These are phyloP conservation scores for Stegophylla sp. DNA, from an alignment of 2,888 invertebrate genomes.

Conservation along the genomic window DNA sequence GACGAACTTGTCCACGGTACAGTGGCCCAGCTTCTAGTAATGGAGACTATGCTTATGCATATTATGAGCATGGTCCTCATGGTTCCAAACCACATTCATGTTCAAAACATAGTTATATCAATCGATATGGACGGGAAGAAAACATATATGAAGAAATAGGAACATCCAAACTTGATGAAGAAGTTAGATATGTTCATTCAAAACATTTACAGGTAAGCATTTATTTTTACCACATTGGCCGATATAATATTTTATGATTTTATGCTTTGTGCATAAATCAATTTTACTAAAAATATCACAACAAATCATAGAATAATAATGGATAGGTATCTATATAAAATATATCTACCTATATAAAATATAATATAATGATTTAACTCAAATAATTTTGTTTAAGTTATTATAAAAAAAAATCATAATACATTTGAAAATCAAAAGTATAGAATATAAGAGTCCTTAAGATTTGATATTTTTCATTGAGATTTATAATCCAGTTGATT, in stretches of 20 bases:
- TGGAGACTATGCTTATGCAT: conserved; percentile 81
- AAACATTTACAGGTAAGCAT: conserved; percentile 70
- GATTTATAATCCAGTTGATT: neutral
- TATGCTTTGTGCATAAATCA: neutral
- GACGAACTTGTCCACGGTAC: conserved; percentile 51
- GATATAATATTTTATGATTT: no score
- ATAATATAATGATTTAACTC: no score
- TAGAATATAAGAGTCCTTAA: no score
- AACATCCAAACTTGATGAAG: conserved; percentile 80
- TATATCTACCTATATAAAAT: no score
- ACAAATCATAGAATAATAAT: no score
- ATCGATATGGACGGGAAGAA: conserved; percentile 83
- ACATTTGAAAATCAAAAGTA: neutral
- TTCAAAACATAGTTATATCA: conserved; percentile 74
- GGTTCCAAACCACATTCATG: conserved; percentile 59
- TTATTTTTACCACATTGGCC: neutral
- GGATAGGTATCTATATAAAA: no score
- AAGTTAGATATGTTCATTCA: conserved; percentile 82
- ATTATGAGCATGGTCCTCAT: conserved; percentile 75
- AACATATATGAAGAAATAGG: conserved; percentile 83
- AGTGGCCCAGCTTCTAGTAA: conserved; percentile 61
- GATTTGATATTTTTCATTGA: neutral
- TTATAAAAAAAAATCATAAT: no score
- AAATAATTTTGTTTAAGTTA: no score
- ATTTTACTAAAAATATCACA: no score